Evolutionary conservation across 2,888 invertebrate genomes (phyloP).

Genomic region (Antheraea yamamai): DNA sequence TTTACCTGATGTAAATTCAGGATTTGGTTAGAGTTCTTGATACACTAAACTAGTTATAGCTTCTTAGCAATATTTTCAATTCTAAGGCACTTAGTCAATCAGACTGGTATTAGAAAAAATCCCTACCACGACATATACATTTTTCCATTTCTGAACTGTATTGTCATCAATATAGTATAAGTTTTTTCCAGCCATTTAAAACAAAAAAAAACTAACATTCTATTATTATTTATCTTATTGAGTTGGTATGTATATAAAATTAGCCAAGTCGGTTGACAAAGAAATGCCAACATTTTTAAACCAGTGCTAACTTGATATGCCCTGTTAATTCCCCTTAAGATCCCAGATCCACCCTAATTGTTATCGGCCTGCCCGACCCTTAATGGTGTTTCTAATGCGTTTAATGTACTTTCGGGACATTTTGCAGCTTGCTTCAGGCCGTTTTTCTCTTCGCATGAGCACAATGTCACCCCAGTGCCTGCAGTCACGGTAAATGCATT

Average conservation of each 20-base stretch:
- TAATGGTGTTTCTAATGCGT: constrained; percentile 80
- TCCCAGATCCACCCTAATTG: constrained; percentile 78
- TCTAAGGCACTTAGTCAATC: neutral
- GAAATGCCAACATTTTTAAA: constrained; percentile 46
- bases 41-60: too few relatives aligned
- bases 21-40: too few relatives aligned
- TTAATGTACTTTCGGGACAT: constrained; percentile 82
- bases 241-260: neutral
- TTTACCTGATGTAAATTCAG: too few relatives aligned
- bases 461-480: constrained; percentile 64
- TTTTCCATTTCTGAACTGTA: neutral
- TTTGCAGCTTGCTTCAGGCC: constrained; percentile 79
- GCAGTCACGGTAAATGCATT: constrained; percentile 73
- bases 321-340: constrained; percentile 77
- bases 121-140: neutral
- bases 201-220: neutral
- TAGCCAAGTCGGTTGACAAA: constrained; percentile 24
- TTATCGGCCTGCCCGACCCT: constrained; percentile 74
- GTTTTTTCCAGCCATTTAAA: neutral
- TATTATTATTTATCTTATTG: neutral
- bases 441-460: constrained; percentile 77
- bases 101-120: neutral
- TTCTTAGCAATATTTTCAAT: neutral
- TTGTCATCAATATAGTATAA: too few relatives aligned
- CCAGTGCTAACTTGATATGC: constrained; percentile 69